phyloP scores from a whole-genome alignment of 2,113 vertebrate genomes.

The Phalacrocorax brasilianus region DNA sequence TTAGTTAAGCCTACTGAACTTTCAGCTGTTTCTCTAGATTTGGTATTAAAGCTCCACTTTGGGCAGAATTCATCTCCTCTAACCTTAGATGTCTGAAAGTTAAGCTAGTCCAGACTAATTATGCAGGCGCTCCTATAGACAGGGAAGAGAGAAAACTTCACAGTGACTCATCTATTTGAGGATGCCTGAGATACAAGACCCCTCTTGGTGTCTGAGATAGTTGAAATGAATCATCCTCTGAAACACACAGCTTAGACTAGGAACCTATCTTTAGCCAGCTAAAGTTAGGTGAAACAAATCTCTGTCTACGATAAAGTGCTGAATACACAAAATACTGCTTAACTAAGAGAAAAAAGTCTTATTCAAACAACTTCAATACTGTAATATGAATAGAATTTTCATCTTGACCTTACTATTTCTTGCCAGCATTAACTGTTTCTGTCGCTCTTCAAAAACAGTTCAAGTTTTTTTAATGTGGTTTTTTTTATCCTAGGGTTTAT shows the following conservation, averaged over 20 bases:
- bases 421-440: constrained; percentile 40
- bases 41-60: neutral
- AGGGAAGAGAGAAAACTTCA: neutral
- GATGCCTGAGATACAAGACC: neutral
- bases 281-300: constrained; percentile 1
- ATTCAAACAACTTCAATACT: constrained; percentile 15
- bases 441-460: constrained; percentile 28
- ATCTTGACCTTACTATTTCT: constrained; percentile 31
- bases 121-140: fast-evolving
- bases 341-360: constrained; percentile 18
- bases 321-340: constrained; percentile 37
- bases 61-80: neutral
- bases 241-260: neutral
- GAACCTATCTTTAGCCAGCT: constrained; percentile 11
- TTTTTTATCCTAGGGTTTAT: constrained; percentile 22
- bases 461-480: neutral
- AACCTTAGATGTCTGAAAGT: neutral
- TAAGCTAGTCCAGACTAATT: neutral
- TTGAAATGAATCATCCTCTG: constrained; percentile 1
- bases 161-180: neutral
- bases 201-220: neutral
- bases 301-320: neutral
- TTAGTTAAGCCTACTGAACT: neutral
- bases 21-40: neutral
- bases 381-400: constrained; percentile 43